A percentile compares a stretch with the other conserved stretches of the same genome.
phyloP scores from a whole-genome alignment of 2,888 invertebrate genomes.

The Campoplex capitator region DNA sequence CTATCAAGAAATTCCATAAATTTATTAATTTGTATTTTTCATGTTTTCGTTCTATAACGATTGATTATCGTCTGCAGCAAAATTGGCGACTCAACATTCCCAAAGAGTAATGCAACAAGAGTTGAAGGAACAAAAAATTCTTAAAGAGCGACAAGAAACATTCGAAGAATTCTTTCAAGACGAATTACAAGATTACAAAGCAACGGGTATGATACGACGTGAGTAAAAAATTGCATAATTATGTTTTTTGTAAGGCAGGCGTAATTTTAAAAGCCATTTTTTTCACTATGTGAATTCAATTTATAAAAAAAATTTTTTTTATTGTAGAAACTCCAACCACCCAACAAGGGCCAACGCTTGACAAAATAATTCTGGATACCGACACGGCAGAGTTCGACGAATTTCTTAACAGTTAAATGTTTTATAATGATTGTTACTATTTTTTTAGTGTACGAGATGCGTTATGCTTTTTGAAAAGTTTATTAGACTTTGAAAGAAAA shows the following conservation, averaged over 20 bases:
- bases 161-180: constrained; percentile 90
- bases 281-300: not conserved
- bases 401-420: constrained; percentile 86
- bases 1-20: not conserved
- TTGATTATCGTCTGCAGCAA: constrained; percentile 79
- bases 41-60: not conserved
- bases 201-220: constrained; percentile 88
- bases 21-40: not conserved
- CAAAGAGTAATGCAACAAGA: constrained; percentile 87
- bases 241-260: not conserved
- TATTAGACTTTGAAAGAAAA: constrained; percentile 44
- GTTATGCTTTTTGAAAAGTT: constrained; percentile 65
- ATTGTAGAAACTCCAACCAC: constrained; percentile 76
- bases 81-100: constrained; percentile 87
- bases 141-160: constrained; percentile 89
- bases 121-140: constrained; percentile 85
- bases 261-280: not conserved
- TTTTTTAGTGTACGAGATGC: constrained; percentile 50
- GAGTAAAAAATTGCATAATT: constrained; percentile 70
- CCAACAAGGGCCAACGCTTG: constrained; percentile 85
- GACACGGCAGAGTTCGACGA: constrained; percentile 88
- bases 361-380: constrained; percentile 88
- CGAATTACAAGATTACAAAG: constrained; percentile 88
- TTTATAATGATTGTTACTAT: constrained; percentile 27
- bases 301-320: not conserved